Evolutionary conservation across 1,140 invertebrate genomes (phyloP).

Genomic region (Diprion similis): DNA sequence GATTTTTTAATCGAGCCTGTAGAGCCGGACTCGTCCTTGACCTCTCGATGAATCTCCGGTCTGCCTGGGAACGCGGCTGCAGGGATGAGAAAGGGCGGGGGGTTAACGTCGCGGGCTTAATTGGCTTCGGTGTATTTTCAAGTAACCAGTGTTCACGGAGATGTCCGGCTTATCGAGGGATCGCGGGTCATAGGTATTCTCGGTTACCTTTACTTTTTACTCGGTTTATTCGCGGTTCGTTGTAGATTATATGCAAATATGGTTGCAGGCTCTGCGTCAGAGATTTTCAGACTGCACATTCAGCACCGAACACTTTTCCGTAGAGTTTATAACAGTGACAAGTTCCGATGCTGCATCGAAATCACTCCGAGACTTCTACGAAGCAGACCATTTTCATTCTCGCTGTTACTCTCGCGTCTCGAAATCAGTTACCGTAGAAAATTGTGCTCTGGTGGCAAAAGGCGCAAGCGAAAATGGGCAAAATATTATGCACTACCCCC

Average conservation of each 20-base stretch:
- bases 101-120: not conserved
- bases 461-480: too few species aligned
- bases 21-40: too few species aligned
- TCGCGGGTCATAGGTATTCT: not conserved
- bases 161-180: constrained; percentile 1
- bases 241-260: not conserved
- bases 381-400: too few species aligned
- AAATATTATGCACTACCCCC: too few species aligned
- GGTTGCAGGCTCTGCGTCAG: not conserved
- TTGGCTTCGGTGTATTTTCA: constrained; percentile 2
- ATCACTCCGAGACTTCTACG: too few species aligned
- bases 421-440: too few species aligned
- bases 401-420: too few species aligned
- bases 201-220: not conserved
- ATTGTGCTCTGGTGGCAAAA: too few species aligned
- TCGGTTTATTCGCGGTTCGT: too few species aligned
- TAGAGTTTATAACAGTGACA: not conserved
- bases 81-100: not conserved
- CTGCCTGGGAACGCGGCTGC: too few species aligned
- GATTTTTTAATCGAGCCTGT: too few species aligned
- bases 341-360: not conserved
- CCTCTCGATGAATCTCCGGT: too few species aligned
- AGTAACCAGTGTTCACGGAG: not conserved
- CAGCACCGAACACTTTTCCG: not conserved
- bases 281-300: not conserved